Percentiles rank a stretch among this genome's conserved stretches.
Conservation (phyloP, 2,888 invertebrate species). For the Scaptodrosophila latifasciaeformis region DNA sequence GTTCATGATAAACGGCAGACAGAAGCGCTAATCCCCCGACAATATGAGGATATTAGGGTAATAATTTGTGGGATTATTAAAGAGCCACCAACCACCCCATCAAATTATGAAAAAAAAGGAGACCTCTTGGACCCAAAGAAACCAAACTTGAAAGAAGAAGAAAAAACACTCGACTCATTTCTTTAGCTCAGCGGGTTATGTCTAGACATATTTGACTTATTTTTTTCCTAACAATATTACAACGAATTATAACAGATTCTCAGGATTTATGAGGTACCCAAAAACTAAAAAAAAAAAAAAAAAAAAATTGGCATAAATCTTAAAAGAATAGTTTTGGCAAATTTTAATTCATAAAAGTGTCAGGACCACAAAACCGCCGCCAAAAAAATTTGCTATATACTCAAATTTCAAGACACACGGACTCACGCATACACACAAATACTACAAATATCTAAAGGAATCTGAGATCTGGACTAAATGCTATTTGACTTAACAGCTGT, state of each 20-base stretch:
- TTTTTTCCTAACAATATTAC: too few species aligned
- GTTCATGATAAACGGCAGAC: slow-evolving; percentile 35
- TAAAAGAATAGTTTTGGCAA: too few species aligned
- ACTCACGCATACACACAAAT: not conserved
- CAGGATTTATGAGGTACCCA: slow-evolving; percentile 46
- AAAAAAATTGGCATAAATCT: slow-evolving; percentile 5
- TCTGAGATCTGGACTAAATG: slow-evolving; percentile 1
- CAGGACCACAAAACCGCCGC: too few species aligned
- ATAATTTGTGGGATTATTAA: slow-evolving; percentile 63
- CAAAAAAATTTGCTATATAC: not conserved
- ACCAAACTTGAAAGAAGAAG: too few species aligned
- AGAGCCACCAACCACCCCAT: too few species aligned
- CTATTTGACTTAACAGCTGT: slow-evolving; percentile 37
- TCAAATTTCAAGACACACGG: not conserved
- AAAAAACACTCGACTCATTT: too few species aligned
- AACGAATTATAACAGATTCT: slow-evolving; percentile 65
- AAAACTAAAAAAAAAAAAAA: too few species aligned
- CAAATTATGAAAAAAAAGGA: too few species aligned
- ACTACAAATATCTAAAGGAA: not conserved
- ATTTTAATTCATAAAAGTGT: too few species aligned
- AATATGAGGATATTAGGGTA: slow-evolving; percentile 56
- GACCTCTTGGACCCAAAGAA: too few species aligned
- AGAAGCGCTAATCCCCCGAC: slow-evolving; percentile 64
- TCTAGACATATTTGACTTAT: too few species aligned
- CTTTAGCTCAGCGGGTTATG: too few species aligned